Conservation (phyloP, 2,888 invertebrate genomes). For the Synanthedon tipuliformis region DNA sequence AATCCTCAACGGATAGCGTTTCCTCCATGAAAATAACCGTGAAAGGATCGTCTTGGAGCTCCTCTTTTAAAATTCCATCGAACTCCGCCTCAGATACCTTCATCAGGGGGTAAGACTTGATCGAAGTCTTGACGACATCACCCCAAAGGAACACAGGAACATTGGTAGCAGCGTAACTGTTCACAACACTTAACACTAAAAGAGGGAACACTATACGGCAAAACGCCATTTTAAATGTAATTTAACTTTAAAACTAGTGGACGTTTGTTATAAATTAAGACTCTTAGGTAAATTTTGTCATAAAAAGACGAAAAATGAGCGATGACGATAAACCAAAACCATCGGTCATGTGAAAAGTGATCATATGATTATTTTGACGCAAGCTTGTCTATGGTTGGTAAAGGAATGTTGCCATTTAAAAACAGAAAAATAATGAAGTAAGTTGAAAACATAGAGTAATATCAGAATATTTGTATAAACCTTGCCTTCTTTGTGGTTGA, state of each 20-base stretch:
- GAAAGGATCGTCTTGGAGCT: constrained; percentile 40
- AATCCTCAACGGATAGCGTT: constrained; percentile 71
- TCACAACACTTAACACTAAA: constrained; percentile 49
- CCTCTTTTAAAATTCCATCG: constrained; percentile 33
- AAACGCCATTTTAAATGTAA: constrained; percentile 46
- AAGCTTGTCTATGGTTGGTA: constrained; percentile 37
- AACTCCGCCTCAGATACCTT: constrained; percentile 40
- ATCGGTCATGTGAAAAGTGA: constrained; percentile 66
- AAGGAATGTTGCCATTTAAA: constrained; percentile 15
- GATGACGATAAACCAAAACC: constrained; percentile 48
- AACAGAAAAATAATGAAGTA: not conserved
- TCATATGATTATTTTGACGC: constrained; percentile 60
- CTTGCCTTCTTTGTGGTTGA: too few species aligned
- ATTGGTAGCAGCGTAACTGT: constrained; percentile 39
- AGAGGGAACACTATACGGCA: constrained; percentile 52
- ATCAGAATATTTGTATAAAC: too few species aligned
- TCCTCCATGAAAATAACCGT: constrained; percentile 66
- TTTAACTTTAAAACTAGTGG: constrained; percentile 34
- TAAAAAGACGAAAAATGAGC: constrained; percentile 47
- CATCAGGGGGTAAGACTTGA: constrained; percentile 37
- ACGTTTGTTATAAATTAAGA: constrained; percentile 41
- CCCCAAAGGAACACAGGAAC: constrained; percentile 74
- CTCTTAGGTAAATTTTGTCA: constrained; percentile 41
- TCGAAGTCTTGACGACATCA: constrained; percentile 27
- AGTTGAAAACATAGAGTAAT: too few species aligned